Evolutionary conservation across 2,888 invertebrate genomes (phyloP).

Genomic region (Coelogynopora nodosa): DNA sequence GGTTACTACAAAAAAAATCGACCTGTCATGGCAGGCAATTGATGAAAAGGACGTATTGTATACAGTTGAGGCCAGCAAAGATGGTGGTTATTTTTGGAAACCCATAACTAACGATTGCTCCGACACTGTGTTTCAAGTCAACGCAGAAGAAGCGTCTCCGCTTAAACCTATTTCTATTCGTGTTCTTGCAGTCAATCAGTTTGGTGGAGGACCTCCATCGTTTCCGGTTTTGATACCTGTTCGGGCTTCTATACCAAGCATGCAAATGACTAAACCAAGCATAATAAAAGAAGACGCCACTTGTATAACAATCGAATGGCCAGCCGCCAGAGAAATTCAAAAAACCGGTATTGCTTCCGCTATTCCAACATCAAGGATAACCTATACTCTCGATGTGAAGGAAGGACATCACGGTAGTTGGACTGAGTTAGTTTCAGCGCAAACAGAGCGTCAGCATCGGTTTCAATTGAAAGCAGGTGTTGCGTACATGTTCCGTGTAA

Average conservation of each 20-base stretch:
- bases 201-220: conserved; percentile 39
- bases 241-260: conserved; percentile 33
- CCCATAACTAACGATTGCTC: conserved; percentile 25
- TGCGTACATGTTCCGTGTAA: conserved; percentile 88
- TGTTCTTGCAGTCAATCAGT: conserved; percentile 39
- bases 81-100: conserved; percentile 41
- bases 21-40: conserved; percentile 35
- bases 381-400: conserved; percentile 35
- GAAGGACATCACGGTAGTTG: conserved; percentile 35
- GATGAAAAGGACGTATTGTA: conserved; percentile 32
- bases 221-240: conserved; percentile 3
- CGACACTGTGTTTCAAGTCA: neutral
- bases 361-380: neutral
- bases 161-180: conserved; percentile 23
- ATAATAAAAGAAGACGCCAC: conserved; percentile 43
- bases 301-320: conserved; percentile 31
- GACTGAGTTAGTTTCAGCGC: conserved; percentile 1
- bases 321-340: neutral
- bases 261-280: conserved; percentile 41
- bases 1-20: neutral
- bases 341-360: neutral
- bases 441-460: conserved; percentile 11
- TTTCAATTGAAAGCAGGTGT: conserved; percentile 75
- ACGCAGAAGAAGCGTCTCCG: neutral
- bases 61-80: conserved; percentile 39